These are phyloP conservation scores for Allobates femoralis DNA, from an alignment of 2,797 vertebrate species.

Conservation along the genomic window DNA sequence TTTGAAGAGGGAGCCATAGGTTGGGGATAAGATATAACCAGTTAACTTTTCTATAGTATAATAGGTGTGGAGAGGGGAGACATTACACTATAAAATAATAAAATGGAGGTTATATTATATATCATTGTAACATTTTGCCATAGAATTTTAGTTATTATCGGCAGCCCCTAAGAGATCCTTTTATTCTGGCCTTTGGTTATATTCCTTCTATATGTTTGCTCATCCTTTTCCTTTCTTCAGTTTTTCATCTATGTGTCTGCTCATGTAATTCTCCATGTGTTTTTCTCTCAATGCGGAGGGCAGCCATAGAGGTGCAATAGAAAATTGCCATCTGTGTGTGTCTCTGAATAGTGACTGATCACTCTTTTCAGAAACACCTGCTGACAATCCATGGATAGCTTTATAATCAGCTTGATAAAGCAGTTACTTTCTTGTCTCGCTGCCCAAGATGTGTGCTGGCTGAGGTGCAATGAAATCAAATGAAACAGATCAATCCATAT, in stretches of 20 bases:
- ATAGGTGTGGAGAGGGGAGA: background rate
- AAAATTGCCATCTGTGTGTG: constrained; percentile 62
- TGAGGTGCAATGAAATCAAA: constrained; percentile 63
- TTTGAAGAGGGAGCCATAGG: background rate
- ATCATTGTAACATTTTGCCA: constrained; percentile 42
- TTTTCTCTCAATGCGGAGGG: constrained; percentile 57
- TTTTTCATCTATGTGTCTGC: constrained; percentile 62
- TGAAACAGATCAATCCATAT: constrained; percentile 63
- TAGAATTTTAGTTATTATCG: constrained; percentile 45
- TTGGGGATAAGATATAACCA: background rate
- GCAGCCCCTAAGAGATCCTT: constrained; percentile 38
- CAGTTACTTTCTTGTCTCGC: constrained; percentile 64
- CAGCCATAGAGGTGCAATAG: constrained; percentile 56
- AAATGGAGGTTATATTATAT: background rate
- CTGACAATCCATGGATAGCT: constrained; percentile 61
- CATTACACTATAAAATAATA: constrained; percentile 3
- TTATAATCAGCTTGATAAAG: constrained; percentile 61
- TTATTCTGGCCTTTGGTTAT: constrained; percentile 45
- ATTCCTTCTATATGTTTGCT: constrained; percentile 56
- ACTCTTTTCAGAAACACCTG: constrained; percentile 61
- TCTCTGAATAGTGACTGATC: constrained; percentile 57
- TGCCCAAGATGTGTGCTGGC: constrained; percentile 63
- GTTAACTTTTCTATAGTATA: background rate
- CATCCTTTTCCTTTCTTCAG: constrained; percentile 53
- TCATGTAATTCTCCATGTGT: constrained; percentile 61